Evolutionary conservation across 2,888 invertebrate genomes (phyloP).

Genomic region (Macrosoma leucophasiata): DNA sequence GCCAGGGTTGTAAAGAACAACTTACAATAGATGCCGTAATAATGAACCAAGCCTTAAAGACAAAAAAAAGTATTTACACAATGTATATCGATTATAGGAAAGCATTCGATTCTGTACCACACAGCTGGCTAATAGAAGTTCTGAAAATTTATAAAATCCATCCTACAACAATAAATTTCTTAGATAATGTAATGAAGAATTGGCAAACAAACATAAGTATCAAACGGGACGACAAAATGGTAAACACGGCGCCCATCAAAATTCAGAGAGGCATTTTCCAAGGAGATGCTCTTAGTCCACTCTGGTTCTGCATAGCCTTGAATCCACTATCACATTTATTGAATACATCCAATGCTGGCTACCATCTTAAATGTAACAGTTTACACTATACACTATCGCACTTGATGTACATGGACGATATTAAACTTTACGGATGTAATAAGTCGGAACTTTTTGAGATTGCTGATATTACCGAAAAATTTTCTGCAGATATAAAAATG

Average conservation of each 20-base stretch:
- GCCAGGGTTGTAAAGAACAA: conserved; percentile 6
- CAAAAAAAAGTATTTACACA: conserved; percentile 2
- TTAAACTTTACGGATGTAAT: neutral
- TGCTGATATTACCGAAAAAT: neutral
- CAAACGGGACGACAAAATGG: neutral
- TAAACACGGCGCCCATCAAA: conserved; percentile 7
- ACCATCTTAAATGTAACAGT: neutral
- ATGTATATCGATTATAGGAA: conserved; percentile 16
- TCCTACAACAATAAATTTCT: conserved; percentile 7
- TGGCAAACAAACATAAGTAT: neutral
- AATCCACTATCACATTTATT: neutral
- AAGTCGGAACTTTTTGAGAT: neutral
- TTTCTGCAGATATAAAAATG: neutral
- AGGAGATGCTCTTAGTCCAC: conserved; percentile 6
- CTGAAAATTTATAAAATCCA: conserved; percentile 15
- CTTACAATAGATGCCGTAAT: conserved; percentile 5
- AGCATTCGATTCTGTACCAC: conserved; percentile 18
- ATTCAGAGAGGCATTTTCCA: conserved; percentile 18
- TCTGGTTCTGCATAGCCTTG: conserved; percentile 1
- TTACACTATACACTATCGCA: neutral
- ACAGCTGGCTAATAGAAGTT: conserved; percentile 11
- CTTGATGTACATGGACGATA: neutral
- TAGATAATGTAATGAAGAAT: conserved; percentile 10
- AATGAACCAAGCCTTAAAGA: conserved; percentile 1
- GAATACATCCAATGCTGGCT: conserved; percentile 1